A percentile compares a stretch with the other conserved stretches of the same genome.
These are phyloP conservation scores for Physella acuta DNA, from an alignment of 1,140 invertebrate genomes.

Conservation along the genomic window DNA sequence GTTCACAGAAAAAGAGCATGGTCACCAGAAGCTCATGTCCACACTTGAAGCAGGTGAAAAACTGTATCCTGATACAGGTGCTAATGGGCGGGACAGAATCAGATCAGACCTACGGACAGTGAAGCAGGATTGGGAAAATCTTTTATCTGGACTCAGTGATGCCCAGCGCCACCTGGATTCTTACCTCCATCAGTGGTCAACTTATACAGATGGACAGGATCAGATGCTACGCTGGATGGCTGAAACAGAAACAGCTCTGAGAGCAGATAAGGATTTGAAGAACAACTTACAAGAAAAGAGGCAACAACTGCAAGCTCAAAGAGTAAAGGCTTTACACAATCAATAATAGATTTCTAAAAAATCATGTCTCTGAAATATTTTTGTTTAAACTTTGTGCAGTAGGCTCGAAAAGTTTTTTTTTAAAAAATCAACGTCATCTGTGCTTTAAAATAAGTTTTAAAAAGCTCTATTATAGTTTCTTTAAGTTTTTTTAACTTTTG, in stretches of 20 bases:
- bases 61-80: conserved; percentile 86
- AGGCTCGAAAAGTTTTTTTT: too few relatives aligned
- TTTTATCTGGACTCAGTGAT: conserved; percentile 77
- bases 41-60: conserved; percentile 79
- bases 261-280: conserved; percentile 68
- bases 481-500: too few relatives aligned
- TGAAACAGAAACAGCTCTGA: conserved; percentile 78
- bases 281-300: conserved; percentile 83
- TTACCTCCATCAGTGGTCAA: conserved; percentile 57
- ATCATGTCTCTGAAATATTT: too few relatives aligned
- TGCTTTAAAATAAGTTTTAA: too few relatives aligned
- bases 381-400: too few relatives aligned
- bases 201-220: conserved; percentile 77
- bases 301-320: conserved; percentile 83
- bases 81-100: conserved; percentile 83
- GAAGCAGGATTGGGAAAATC: conserved; percentile 77
- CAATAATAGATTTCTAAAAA: too few relatives aligned
- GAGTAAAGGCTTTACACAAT: conserved; percentile 63
- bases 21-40: conserved; percentile 73
- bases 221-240: conserved; percentile 80
- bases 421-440: too few relatives aligned
- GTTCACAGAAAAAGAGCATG: conserved; percentile 79
- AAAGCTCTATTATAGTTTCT: too few relatives aligned
- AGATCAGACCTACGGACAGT: conserved; percentile 75
- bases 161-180: conserved; percentile 55